These are phyloP conservation scores for Lumbricus terrestris DNA, from an alignment of 2,888 invertebrate genomes.

Conservation along the genomic window DNA sequence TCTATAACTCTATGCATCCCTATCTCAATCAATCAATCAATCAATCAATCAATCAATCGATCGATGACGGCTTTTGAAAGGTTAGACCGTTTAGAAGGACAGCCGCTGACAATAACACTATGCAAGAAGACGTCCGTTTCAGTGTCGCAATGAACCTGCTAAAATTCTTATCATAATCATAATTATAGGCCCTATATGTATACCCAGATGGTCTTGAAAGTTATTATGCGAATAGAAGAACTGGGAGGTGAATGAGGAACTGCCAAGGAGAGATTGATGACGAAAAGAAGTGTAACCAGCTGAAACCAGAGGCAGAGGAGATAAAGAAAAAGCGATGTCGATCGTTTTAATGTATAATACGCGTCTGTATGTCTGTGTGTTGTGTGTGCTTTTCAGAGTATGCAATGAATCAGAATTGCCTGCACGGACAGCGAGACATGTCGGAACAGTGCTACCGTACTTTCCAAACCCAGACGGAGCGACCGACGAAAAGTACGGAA, in stretches of 20 bases:
- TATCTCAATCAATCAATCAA: too few species aligned
- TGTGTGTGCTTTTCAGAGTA: neutral
- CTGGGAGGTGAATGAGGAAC: neutral
- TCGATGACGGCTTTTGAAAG: too few species aligned
- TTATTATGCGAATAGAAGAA: neutral
- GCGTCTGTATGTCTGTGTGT: too few species aligned
- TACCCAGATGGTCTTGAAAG: neutral
- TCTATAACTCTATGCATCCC: too few species aligned
- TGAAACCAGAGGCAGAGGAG: neutral
- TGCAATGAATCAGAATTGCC: slow-evolving; percentile 15
- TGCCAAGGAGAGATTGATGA: neutral
- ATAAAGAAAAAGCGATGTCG: neutral
- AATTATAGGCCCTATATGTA: too few species aligned
- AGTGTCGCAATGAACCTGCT: neutral
- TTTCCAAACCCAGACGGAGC: neutral
- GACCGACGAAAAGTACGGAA: neutral
- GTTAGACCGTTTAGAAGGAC: neutral
- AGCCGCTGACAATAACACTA: neutral
- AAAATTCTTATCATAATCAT: neutral
- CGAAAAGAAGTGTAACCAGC: neutral
- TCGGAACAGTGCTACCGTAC: neutral
- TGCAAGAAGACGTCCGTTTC: neutral
- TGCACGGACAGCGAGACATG: neutral
- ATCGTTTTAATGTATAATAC: neutral
- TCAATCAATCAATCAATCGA: too few species aligned